Base-by-base conservation (phyloP, 1,140 invertebrate species). In the Sycophila sp. region DNA sequence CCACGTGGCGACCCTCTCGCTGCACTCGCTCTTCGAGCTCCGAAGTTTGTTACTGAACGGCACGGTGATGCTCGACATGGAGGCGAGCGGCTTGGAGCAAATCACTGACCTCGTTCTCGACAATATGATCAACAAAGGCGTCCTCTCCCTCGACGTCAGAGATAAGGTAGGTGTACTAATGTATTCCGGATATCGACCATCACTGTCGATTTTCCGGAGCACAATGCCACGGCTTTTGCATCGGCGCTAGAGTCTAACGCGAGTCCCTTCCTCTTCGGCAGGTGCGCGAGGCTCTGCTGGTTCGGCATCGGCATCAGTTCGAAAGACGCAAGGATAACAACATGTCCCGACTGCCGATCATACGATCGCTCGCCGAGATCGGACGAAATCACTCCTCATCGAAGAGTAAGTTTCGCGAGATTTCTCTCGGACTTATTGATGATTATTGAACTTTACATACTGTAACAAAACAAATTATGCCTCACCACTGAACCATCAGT, bases 291-390 rank as follows among this genome's bases (percentile, higher is more conserved):
- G 92, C 94, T 6, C 88, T 99, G 26, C 86, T 98, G 71, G 91
- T 95, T 72, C 90, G 94, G 53, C 98, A 99, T 88, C 90, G 96
- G 42, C 98, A 99, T 90, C 96, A 98, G 77, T 95, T 98, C 81
- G 96, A 98, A 81, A 90, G 91, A 76, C 91, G 92, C 74, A 93
- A 94, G 79, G 90, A 93, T 55, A 91, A 90, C 75, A 89, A 90
- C 75, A 92, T 94, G 88, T 94, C 95, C 30, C 90, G 94, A 69
- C 87, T 99, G 63, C 97, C 97, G 7, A 92, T 99, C 59, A 98
- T 99, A 75, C 89, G 97, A 73, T 99, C 97, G 8, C 88, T 99
- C 72, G 96, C 97, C 19, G 98, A 99, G 80, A 99, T 99, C 78
- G 96, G 97, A 74, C 91, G 93, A 75, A 98, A 97, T 85, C 94